These are phyloP conservation scores for Mobula birostris DNA, from an alignment of 2,113 vertebrate species.

Conservation along the genomic window DNA sequence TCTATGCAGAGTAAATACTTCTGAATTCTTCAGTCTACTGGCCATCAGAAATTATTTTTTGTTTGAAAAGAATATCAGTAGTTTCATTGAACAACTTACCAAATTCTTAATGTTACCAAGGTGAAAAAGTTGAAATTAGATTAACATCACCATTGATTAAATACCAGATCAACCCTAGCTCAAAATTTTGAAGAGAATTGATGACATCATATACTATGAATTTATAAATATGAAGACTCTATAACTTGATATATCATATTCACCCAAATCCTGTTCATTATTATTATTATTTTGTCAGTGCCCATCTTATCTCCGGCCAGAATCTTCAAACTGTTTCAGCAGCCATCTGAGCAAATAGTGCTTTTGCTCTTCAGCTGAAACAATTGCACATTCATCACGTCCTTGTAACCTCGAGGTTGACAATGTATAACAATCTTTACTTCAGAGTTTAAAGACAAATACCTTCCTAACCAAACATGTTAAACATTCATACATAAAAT, in stretches of 20 bases:
- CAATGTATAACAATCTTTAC: neutral
- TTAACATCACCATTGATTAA: neutral
- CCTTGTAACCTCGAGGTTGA: neutral
- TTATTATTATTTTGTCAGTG: conserved; percentile 13
- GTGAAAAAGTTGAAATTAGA: neutral
- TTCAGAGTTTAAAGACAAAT: neutral
- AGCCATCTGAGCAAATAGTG: conserved; percentile 15
- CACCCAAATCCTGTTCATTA: neutral
- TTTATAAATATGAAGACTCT: neutral
- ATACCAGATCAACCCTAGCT: neutral
- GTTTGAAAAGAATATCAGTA: neutral
- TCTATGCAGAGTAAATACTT: neutral
- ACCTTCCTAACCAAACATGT: neutral
- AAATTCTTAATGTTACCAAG: neutral
- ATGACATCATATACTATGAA: neutral
- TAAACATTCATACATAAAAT: neutral
- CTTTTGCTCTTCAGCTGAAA: neutral
- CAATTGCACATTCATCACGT: conserved; percentile 19
- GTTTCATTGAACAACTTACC: neutral
- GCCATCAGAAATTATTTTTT: neutral
- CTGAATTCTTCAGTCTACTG: neutral
- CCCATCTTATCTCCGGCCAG: neutral
- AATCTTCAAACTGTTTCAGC: neutral
- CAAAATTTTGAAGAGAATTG: neutral
- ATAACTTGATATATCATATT: neutral